Percentiles rank a stretch among this genome's conserved stretches.
Conservation (phyloP, 2,797 vertebrate species). For the Lepidocolaptes lacrymiger region DNA sequence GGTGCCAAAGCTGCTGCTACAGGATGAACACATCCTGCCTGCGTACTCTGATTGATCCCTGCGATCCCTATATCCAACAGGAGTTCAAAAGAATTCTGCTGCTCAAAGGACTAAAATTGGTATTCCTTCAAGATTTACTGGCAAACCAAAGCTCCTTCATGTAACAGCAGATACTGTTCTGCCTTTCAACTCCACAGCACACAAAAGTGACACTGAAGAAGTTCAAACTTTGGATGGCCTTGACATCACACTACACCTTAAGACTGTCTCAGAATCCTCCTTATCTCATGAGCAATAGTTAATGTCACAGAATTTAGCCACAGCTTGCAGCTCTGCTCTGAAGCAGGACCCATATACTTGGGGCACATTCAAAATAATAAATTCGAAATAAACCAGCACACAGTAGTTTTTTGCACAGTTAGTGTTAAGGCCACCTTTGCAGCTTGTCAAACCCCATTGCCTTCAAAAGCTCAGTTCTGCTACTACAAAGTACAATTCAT, state of each 20-base stretch:
- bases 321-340: neutral
- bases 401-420: neutral
- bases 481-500: neutral
- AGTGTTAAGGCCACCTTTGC: constrained; percentile 13
- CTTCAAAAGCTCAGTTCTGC: constrained; percentile 28
- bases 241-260: neutral
- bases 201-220: constrained; percentile 19
- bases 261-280: neutral
- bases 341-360: neutral
- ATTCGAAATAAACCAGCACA: neutral
- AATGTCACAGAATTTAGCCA: neutral
- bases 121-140: constrained; percentile 72
- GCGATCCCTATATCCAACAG: constrained; percentile 69
- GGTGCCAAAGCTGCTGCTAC: constrained; percentile 71
- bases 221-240: constrained; percentile 44
- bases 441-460: constrained; percentile 9
- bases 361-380: constrained; percentile 10
- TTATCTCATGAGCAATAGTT: neutral
- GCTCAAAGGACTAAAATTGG: constrained; percentile 72
- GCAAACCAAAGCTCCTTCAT: constrained; percentile 46
- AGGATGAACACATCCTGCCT: constrained; percentile 76
- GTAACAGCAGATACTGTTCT: constrained; percentile 51
- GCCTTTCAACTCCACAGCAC: constrained; percentile 19
- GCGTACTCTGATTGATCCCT: constrained; percentile 74
- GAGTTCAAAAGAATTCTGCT: constrained; percentile 74